These are phyloP conservation scores for Drosophila orosa DNA, from an alignment of 1,140 invertebrate genomes.

Conservation along the genomic window DNA sequence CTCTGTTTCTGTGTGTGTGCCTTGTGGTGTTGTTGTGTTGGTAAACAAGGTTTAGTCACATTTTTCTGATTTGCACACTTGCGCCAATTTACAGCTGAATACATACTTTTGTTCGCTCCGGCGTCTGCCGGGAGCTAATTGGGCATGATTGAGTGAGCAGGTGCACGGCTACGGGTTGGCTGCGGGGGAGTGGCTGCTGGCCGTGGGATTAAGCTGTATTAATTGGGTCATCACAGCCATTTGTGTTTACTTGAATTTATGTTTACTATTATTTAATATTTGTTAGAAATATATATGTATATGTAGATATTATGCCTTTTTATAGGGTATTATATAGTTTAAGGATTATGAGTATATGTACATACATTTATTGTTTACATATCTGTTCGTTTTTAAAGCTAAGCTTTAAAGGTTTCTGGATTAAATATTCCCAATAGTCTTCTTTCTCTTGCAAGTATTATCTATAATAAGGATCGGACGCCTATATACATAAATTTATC, in stretches of 20 bases:
- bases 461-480: no score
- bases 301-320: no score
- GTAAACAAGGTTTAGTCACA: conserved; percentile 45
- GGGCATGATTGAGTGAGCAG: conserved; percentile 31
- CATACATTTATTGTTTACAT: no score
- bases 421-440: no score
- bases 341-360: no score
- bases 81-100: conserved; percentile 42
- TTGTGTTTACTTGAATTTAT: not conserved
- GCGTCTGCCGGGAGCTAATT: conserved; percentile 11
- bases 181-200: not conserved
- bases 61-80: conserved; percentile 48
- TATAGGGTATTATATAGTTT: no score
- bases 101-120: conserved; percentile 10
- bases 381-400: no score
- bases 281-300: no score
- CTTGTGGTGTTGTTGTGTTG: conserved; percentile 21
- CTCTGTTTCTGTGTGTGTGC: not conserved
- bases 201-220: not conserved
- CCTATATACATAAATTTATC: no score
- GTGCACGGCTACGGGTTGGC: conserved; percentile 1
- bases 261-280: not conserved
- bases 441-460: no score
- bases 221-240: conserved; percentile 9
- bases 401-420: no score